Evolutionary conservation across 2,888 invertebrate species (phyloP).

Genomic region (Acleris laterana): DNA sequence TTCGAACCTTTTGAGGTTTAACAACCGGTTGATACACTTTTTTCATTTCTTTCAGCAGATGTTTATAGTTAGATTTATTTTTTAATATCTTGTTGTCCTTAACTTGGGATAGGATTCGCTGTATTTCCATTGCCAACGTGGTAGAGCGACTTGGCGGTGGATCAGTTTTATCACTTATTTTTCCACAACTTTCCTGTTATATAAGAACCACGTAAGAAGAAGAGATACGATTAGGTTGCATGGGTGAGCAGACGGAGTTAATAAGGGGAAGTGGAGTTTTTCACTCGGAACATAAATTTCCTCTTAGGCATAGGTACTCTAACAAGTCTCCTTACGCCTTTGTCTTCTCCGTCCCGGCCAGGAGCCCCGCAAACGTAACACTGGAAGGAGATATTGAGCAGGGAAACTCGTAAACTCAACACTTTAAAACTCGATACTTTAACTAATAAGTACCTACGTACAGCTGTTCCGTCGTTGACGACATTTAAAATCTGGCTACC

Average conservation of each 20-base stretch:
- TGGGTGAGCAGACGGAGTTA: constrained; percentile 41
- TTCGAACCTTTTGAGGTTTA: constrained; percentile 2
- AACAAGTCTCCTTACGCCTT: constrained; percentile 45
- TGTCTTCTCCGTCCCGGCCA: constrained; percentile 38
- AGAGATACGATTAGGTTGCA: not conserved
- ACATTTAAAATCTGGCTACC: too few species aligned
- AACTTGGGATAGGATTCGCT: constrained; percentile 54
- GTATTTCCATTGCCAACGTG: constrained; percentile 55
- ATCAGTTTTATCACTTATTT: constrained; percentile 22
- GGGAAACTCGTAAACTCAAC: not conserved
- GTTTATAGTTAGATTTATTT: constrained; percentile 48
- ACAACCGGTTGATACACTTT: constrained; percentile 46
- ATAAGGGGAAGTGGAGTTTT: constrained; percentile 60
- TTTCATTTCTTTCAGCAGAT: constrained; percentile 54
- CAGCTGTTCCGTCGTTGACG: too few species aligned
- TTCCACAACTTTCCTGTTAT: constrained; percentile 49
- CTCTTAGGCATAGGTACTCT: constrained; percentile 64
- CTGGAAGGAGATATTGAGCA: constrained; percentile 56
- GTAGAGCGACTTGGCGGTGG: constrained; percentile 37
- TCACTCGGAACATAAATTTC: constrained; percentile 61
- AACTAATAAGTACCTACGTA: not conserved
- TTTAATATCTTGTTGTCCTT: constrained; percentile 51
- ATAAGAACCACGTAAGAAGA: constrained; percentile 36
- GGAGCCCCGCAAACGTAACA: constrained; percentile 57
- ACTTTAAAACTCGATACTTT: not conserved